Evolutionary conservation across 64 coral and sea anemone genomes (phyloP), one percentile per base, ranked within the genome.

Genomic region (Cladopsammia gracilis): DNA sequence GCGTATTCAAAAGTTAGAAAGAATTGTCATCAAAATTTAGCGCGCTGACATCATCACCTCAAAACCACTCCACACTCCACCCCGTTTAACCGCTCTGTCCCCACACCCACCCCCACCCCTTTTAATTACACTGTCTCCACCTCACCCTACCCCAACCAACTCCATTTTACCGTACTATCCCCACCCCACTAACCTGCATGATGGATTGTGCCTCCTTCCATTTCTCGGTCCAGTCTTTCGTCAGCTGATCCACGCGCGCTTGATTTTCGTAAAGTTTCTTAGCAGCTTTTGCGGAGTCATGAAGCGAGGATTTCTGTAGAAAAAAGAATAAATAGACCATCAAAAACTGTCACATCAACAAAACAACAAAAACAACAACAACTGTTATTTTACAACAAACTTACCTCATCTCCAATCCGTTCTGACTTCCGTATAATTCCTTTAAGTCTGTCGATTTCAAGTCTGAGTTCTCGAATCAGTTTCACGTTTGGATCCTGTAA

Each of bases 401-500:
- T 9, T 66, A 66, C 64, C 64, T 79, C 43, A 20, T 60, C 58
- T 61, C 93, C 95, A 80, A 19, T 88, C 43, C 64, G 23, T 22
- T 86, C 91, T 26, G 77, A 70, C 12, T 20, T 64, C 10, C 73
- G 85, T 20, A 98, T 88, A 11, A 95, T 93, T 25, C 25, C 7
- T 58, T 96, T 98, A 11, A 98, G 65, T 69, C 94, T 84, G 52
- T 98, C 97, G 10, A 98, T 99, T 89, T 99, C 98, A 75, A 76
- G 65, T 68, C 95, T 91, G 1, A 99, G 87, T 46, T 99, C 98
- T 45, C 98, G 89, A 50, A 99, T 99, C 71, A 99, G 79, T 49
- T 99, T 96, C 20, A 99, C 98, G 65, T 99, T 99, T 65, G 91
- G 91, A 96, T 99, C 98, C 98, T 99, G 58, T 13, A 10, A 77